Evolutionary conservation across 2,888 invertebrate genomes (phyloP).

Genomic region (Serrognathus titanus): DNA sequence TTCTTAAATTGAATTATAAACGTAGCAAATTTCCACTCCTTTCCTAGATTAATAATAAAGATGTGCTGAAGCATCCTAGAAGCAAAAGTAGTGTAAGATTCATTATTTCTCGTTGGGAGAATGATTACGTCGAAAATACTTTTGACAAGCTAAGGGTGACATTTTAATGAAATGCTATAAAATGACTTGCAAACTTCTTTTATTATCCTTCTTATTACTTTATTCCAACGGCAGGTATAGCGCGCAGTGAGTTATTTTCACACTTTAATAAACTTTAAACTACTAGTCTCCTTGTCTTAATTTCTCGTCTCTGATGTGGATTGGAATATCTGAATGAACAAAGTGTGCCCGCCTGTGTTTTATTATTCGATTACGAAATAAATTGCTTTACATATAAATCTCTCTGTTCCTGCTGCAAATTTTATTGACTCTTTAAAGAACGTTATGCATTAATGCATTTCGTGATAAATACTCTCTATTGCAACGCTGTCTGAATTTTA

Average conservation of each 20-base stretch:
- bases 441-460: too few species aligned
- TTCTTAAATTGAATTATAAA: too few species aligned
- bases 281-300: constrained; percentile 29
- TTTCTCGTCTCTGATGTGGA: constrained; percentile 30
- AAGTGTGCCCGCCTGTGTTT: constrained; percentile 28
- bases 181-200: constrained; percentile 43
- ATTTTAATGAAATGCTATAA: constrained; percentile 41
- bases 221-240: constrained; percentile 29
- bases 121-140: too few species aligned
- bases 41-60: too few species aligned
- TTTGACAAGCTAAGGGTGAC: constrained; percentile 12
- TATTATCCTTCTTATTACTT: constrained; percentile 43
- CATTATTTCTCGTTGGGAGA: too few species aligned
- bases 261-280: constrained; percentile 39
- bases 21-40: too few species aligned
- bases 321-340: constrained; percentile 32
- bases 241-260: constrained; percentile 35
- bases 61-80: too few species aligned
- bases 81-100: too few species aligned
- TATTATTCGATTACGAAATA: constrained; percentile 33
- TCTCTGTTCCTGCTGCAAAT: too few species aligned
- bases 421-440: too few species aligned
- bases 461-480: too few species aligned
- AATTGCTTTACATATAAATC: constrained; percentile 16
- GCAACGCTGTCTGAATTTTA: too few species aligned